Conservation (phyloP, 2,797 vertebrate genomes). For the Neopelma chrysocephalum region DNA sequence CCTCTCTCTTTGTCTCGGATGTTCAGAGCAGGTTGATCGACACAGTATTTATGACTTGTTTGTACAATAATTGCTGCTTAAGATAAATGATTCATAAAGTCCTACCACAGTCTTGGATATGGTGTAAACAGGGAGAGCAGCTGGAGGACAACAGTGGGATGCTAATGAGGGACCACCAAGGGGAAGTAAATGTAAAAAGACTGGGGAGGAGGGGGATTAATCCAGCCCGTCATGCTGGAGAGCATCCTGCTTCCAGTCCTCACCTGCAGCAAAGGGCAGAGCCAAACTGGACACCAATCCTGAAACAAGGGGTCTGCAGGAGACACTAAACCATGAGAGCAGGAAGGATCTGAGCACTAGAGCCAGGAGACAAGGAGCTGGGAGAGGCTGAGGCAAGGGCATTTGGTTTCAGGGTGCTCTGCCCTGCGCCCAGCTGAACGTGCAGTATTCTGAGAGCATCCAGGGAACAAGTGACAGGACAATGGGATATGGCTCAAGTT, state of each 20-base stretch:
- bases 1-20: background rate
- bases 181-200: background rate
- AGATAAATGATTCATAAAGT: constrained; percentile 66
- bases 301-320: background rate
- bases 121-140: constrained; percentile 27
- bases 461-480: background rate
- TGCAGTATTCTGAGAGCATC: background rate
- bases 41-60: constrained; percentile 12
- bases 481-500: background rate
- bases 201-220: background rate
- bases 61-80: constrained; percentile 37
- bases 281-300: background rate
- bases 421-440: background rate
- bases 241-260: background rate
- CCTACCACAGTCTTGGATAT: background rate
- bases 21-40: background rate
- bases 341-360: background rate
- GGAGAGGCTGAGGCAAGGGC: background rate
- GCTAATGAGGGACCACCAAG: constrained; percentile 35
- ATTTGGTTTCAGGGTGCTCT: background rate
- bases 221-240: background rate
- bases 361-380: background rate
- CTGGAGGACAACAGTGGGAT: constrained; percentile 40
- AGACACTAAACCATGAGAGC: background rate
- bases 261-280: background rate